Evolutionary conservation across 2,888 invertebrate genomes (phyloP), one percentile per base, ranked within the genome.

Genomic region (Physocephala rufipes): DNA sequence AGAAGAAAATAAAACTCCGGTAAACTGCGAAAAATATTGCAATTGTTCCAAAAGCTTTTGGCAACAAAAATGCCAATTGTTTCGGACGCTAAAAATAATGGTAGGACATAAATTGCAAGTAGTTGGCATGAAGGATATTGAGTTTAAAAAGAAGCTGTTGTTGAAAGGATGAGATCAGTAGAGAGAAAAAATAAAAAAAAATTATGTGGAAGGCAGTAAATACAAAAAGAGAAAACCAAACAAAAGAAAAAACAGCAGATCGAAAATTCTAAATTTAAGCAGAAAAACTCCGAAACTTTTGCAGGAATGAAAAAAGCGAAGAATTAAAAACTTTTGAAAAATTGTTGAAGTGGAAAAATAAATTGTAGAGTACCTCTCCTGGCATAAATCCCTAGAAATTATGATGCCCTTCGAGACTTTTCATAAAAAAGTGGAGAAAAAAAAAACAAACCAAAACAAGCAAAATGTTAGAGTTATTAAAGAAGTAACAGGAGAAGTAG

Each of bases 1-100:
- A 19, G 30, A 9, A n/a, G n/a, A 62, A 13, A 28, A 28, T 16
- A 62, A 43, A 47, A 19, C 36, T 36, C 36, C 36, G 36, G 36
- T 36, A 36, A 13, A 24, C 24, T 26, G 67, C 12, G 19, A 58
- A 67, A 67, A 64, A 71, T 55, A 43, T 64, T 58, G 58, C 58
- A 63, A 71, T 67, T 63, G 67, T 36, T 36, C 36, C 36, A 36
- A 36, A 36, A 71, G 71, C 61, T 67, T 15, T 71, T 67, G 67
- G 58, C 64, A 63, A 36, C 53, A 63, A 55, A 63, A 71, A 45
- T 67, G 63, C 55, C 67, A 64, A 63, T 67, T 67, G 71, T 64
- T 64, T 67, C 59, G 49, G 59, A 36, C 36, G 58, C 16, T 64
- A 64, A 47, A 67, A 71, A 63, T 58, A 64, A 64, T 64, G 67